Conservation (phyloP, 2,888 invertebrate species). For the Drosophila anomalipes region DNA sequence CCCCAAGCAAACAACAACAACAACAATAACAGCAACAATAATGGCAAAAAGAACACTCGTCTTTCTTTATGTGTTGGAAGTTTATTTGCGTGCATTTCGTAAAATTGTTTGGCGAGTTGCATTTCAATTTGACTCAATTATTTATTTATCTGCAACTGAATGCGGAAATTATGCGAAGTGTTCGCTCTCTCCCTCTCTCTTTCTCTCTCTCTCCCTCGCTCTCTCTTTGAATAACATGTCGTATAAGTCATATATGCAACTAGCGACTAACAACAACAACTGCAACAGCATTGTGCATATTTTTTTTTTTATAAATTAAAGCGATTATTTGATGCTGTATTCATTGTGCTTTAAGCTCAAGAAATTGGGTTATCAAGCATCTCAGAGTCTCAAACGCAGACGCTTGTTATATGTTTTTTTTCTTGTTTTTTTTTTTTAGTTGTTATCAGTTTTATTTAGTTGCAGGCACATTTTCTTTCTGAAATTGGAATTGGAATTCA, state of each 20-base stretch:
- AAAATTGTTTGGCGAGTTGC: slow-evolving; percentile 80
- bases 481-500: slow-evolving; percentile 76
- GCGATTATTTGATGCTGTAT: slow-evolving; percentile 52
- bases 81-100: slow-evolving; percentile 76
- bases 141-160: slow-evolving; percentile 81
- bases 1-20: slow-evolving; percentile 40
- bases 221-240: slow-evolving; percentile 60
- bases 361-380: slow-evolving; percentile 79
- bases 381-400: slow-evolving; percentile 40
- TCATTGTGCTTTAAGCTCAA: slow-evolving; percentile 43
- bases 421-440: slow-evolving; percentile 26
- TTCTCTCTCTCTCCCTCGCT: slow-evolving; percentile 3
- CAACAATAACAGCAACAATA: slow-evolving; percentile 15
- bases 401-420: slow-evolving; percentile 24
- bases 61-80: slow-evolving; percentile 57
- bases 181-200: slow-evolving; percentile 7
- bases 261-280: slow-evolving; percentile 29
- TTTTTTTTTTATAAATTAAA: slow-evolving; percentile 63
- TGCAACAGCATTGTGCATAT: slow-evolving; percentile 44
- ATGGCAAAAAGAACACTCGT: slow-evolving; percentile 36
- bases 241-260: slow-evolving; percentile 56
- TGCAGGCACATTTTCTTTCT: slow-evolving; percentile 26
- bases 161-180: slow-evolving; percentile 79
- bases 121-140: slow-evolving; percentile 82
- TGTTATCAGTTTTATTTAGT: slow-evolving; percentile 67